phyloP scores from a whole-genome alignment of 1,140 invertebrate genomes.

The Acromyrmex echinatior region DNA sequence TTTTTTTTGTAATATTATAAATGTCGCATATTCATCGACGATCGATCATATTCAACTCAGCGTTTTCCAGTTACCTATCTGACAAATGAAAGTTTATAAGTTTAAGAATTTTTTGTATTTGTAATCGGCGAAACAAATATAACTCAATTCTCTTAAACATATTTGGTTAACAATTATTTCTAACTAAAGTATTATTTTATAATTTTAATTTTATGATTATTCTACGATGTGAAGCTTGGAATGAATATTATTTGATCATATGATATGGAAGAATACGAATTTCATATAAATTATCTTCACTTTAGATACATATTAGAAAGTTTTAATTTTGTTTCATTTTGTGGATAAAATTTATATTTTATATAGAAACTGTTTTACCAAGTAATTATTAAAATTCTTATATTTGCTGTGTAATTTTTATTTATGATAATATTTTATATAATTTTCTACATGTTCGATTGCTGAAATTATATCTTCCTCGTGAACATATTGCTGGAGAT shows the following conservation, averaged over 20 bases:
- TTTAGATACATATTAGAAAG: neutral
- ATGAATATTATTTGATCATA: neutral
- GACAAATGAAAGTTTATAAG: neutral
- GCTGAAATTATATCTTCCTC: neutral
- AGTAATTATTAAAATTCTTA: neutral
- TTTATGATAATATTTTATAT: neutral
- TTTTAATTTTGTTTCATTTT: neutral
- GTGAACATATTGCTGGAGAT: neutral
- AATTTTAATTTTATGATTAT: neutral
- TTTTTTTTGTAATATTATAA: neutral
- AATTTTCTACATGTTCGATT: conserved; percentile 48
- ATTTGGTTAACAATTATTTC: conserved; percentile 1
- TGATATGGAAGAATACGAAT: neutral
- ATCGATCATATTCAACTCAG: neutral
- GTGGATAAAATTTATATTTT: neutral
- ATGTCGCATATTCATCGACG: conserved; percentile 4
- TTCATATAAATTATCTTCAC: neutral
- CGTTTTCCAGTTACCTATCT: neutral
- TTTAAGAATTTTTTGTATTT: neutral
- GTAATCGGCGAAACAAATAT: neutral
- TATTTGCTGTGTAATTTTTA: neutral
- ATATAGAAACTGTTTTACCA: neutral
- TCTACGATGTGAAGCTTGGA: neutral
- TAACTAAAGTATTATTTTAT: neutral
- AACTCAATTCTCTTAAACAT: neutral